phyloP scores from a whole-genome alignment of 2,113 vertebrate species.

The Columba livia region DNA sequence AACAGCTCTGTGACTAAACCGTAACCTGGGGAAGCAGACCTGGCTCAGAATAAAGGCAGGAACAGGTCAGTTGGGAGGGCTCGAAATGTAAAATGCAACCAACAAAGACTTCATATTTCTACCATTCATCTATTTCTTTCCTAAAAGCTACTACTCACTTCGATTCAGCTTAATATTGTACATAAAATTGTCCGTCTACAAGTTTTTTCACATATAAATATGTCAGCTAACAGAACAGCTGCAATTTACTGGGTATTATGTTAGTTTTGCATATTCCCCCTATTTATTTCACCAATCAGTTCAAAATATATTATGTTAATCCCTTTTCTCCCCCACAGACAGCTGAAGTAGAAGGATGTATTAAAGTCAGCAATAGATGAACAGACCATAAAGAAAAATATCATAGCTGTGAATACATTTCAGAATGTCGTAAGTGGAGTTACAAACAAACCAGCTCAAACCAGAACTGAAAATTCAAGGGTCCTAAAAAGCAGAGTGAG shows the following conservation, averaged over 20 bases:
- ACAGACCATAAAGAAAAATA: neutral
- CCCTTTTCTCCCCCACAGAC: no score
- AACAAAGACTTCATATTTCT: neutral
- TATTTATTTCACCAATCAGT: neutral
- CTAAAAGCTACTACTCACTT: neutral
- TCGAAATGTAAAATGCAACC: neutral
- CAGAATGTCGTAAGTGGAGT: neutral
- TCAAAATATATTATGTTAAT: neutral
- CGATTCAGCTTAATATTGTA: neutral
- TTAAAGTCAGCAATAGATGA: neutral
- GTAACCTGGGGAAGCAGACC: neutral
- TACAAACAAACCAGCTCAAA: slow-evolving; percentile 4
- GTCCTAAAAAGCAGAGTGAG: neutral
- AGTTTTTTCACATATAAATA: neutral
- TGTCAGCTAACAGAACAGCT: neutral
- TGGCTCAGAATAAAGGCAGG: neutral
- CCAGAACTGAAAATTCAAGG: neutral
- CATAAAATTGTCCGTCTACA: neutral
- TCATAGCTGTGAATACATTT: neutral
- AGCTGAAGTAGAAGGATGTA: neutral
- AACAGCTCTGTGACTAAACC: neutral
- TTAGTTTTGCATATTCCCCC: neutral
- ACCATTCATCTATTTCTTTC: neutral
- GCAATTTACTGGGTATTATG: neutral
- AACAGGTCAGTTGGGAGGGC: neutral